phyloP scores from a whole-genome alignment of 2,113 vertebrate genomes.

The Mobula hypostoma region DNA sequence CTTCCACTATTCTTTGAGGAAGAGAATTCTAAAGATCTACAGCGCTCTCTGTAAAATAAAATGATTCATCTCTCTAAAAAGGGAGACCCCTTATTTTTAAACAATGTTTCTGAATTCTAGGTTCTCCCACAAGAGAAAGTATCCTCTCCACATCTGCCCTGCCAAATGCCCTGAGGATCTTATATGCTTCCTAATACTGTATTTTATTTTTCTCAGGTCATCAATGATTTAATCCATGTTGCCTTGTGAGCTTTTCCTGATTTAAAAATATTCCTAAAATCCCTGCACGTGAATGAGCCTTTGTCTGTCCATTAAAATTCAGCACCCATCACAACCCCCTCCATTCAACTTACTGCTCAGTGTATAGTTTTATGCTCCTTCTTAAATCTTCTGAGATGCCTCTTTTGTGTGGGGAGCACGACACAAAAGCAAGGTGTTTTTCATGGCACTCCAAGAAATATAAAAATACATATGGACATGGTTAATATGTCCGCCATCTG shows the following conservation, averaged over 20 bases:
- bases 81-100: too few species aligned
- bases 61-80: too few species aligned
- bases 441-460: slow-evolving; percentile 11
- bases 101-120: too few species aligned
- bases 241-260: not conserved
- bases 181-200: not conserved
- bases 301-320: not conserved
- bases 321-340: not conserved
- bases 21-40: too few species aligned
- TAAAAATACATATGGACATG: not conserved
- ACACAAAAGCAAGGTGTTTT: slow-evolving; percentile 23
- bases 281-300: not conserved
- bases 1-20: too few species aligned
- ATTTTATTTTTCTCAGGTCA: not conserved
- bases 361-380: not conserved
- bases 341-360: not conserved
- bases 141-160: too few species aligned
- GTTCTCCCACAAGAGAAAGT: too few species aligned
- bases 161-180: not conserved
- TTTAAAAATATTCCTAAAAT: not conserved
- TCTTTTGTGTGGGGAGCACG: not conserved
- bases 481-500: not conserved
- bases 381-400: not conserved
- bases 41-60: too few species aligned
- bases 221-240: not conserved